phyloP scores from a whole-genome alignment of 1,140 invertebrate species.

The Adelges cooleyi region DNA sequence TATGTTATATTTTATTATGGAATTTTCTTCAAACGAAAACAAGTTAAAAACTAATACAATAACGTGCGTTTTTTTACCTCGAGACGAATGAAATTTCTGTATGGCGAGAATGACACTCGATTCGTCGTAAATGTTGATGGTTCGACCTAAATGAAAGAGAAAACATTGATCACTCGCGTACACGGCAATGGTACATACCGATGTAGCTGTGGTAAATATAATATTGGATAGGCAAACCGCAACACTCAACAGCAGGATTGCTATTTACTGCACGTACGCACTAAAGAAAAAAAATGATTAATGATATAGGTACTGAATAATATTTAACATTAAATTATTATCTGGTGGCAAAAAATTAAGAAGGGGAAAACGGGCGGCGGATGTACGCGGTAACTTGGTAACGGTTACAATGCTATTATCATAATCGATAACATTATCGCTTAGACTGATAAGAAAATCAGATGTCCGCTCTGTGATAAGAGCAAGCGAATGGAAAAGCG shows the following conservation, averaged over 20 bases:
- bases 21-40: not conserved
- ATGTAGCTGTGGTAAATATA: too few species aligned
- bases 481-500: too few species aligned
- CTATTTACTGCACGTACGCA: slow-evolving; percentile 13
- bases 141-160: not conserved
- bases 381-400: too few species aligned
- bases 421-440: too few species aligned
- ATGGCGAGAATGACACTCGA: not conserved
- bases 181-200: not conserved
- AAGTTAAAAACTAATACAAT: not conserved
- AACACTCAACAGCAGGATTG: not conserved
- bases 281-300: not conserved
- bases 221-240: too few species aligned
- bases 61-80: not conserved
- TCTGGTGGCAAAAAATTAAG: too few species aligned
- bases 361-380: too few species aligned
- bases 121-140: not conserved
- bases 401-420: too few species aligned
- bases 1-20: not conserved
- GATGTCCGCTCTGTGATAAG: too few species aligned
- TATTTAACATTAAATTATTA: too few species aligned
- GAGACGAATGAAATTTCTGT: not conserved
- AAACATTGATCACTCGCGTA: not conserved
- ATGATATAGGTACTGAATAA: too few species aligned
- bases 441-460: too few species aligned